These are phyloP conservation scores for Epinotia brunnichana DNA, from an alignment of 2,888 invertebrate genomes.

Conservation along the genomic window DNA sequence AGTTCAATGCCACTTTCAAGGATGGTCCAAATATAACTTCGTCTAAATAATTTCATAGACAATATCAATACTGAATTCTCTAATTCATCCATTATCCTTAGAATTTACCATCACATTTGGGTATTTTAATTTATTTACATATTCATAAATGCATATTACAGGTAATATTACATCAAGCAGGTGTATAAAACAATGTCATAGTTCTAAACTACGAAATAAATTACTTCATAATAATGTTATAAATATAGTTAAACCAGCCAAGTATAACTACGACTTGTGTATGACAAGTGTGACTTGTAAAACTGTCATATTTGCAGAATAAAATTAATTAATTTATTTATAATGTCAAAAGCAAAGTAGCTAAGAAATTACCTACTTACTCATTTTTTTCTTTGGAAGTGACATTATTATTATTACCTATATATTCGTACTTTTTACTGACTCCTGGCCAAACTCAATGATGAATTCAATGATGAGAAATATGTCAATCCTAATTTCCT, in stretches of 20 bases:
- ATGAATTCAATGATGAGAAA: neutral
- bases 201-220: neutral
- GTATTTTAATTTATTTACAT: conserved; percentile 18
- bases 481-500: too few species aligned
- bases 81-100: conserved; percentile 25
- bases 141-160: conserved; percentile 19
- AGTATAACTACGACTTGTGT: too few species aligned
- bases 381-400: too few species aligned
- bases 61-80: conserved; percentile 41
- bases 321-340: too few species aligned
- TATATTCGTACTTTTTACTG: too few species aligned
- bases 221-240: neutral
- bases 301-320: too few species aligned
- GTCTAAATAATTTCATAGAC: conserved; percentile 41
- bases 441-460: neutral
- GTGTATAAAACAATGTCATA: conserved; percentile 9
- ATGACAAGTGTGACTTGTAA: too few species aligned
- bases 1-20: too few species aligned
- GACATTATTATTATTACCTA: too few species aligned
- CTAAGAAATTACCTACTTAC: too few species aligned
- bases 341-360: too few species aligned
- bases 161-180: conserved; percentile 3
- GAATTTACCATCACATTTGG: conserved; percentile 32
- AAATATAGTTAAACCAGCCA: too few species aligned
- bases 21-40: conserved; percentile 22